Conservation (phyloP, 1,140 invertebrate species). For the Antheraea pernyi region DNA sequence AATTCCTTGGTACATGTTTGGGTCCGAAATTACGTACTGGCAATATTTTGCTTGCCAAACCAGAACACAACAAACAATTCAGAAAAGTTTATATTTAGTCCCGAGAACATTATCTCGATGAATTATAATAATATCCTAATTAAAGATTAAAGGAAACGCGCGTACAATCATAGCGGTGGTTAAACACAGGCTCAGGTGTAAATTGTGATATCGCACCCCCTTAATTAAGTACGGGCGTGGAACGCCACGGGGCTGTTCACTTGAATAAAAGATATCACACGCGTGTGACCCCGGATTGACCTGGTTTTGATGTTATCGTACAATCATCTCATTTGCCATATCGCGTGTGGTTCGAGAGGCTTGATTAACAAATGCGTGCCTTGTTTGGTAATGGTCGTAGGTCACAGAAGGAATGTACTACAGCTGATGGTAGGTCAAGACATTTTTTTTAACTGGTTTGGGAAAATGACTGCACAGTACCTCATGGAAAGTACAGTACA, state of each 20-base stretch:
- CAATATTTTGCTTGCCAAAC: too few relatives aligned
- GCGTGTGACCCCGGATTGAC: slow-evolving; percentile 18
- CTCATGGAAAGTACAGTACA: too few relatives aligned
- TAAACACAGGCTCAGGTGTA: neutral
- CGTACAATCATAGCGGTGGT: neutral
- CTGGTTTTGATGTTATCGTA: slow-evolving; percentile 11
- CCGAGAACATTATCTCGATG: neutral
- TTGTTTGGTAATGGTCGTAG: neutral
- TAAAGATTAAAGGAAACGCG: neutral
- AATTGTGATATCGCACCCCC: neutral
- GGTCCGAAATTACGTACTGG: too few relatives aligned
- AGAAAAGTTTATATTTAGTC: neutral
- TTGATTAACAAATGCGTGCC: slow-evolving; percentile 2
- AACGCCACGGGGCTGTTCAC: slow-evolving; percentile 15
- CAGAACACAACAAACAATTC: too few relatives aligned
- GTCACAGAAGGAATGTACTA: neutral
- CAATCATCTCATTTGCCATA: slow-evolving; percentile 1
- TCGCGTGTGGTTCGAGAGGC: neutral
- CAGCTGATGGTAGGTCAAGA: neutral
- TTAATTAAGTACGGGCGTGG: neutral
- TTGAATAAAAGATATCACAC: slow-evolving; percentile 30
- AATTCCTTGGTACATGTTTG: too few relatives aligned
- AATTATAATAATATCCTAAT: neutral
- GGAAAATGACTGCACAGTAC: too few relatives aligned
- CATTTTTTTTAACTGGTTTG: neutral